phyloP scores from a whole-genome alignment of 1,140 invertebrate genomes.

The Sycophaga agraensis region DNA sequence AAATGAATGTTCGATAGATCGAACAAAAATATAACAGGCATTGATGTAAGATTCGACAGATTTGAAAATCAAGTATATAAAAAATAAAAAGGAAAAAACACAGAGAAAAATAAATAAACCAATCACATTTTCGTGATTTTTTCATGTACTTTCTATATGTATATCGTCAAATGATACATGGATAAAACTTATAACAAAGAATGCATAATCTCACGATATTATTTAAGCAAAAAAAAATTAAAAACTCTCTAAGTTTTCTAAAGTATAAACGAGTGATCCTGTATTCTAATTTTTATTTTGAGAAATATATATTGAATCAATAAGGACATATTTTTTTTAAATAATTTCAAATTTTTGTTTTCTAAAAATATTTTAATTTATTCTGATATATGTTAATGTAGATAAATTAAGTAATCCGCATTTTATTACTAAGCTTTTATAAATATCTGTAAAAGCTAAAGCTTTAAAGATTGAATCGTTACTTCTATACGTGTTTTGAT shows the following conservation, averaged over 20 bases:
- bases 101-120: not conserved
- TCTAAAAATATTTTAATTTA: too few species aligned
- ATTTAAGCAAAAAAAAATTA: not conserved
- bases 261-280: slow-evolving; percentile 1
- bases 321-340: too few species aligned
- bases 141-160: slow-evolving; percentile 14
- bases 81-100: slow-evolving; percentile 14
- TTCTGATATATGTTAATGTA: too few species aligned
- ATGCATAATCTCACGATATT: not conserved
- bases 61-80: not conserved
- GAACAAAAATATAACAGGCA: too few species aligned
- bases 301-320: not conserved
- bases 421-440: slow-evolving; percentile 28
- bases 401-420: too few species aligned
- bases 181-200: slow-evolving; percentile 3
- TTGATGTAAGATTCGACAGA: not conserved
- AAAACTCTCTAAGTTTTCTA: slow-evolving; percentile 11
- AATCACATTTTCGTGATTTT: not conserved
- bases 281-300: too few species aligned
- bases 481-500: slow-evolving; percentile 25
- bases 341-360: too few species aligned
- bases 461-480: slow-evolving; percentile 14
- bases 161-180: not conserved
- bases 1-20: too few species aligned
- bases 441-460: slow-evolving; percentile 20